phyloP scores from a whole-genome alignment of 2,113 vertebrate species.

The Dasyurus viverrinus region DNA sequence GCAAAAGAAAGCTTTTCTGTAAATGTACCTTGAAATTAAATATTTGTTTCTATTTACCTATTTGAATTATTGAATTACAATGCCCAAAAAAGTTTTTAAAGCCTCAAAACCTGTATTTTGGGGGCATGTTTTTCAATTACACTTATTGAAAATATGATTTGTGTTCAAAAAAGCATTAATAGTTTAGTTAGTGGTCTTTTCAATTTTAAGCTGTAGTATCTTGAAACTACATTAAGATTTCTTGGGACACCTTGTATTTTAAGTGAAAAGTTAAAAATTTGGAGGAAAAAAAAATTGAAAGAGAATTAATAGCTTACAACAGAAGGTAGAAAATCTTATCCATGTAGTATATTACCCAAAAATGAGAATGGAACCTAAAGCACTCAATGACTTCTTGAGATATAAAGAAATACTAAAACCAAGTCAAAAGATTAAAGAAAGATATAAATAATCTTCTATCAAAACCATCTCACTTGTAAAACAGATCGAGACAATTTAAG shows the following conservation, averaged over 20 bases:
- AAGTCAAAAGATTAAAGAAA: background rate
- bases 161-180: background rate
- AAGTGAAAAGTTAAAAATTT: background rate
- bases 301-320: background rate
- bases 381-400: background rate
- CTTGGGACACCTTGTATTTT: background rate
- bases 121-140: background rate
- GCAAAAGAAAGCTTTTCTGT: background rate
- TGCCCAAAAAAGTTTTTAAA: background rate
- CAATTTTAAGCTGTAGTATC: no score
- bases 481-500: background rate
- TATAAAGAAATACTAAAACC: background rate
- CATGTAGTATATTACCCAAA: background rate
- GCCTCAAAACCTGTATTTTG: background rate
- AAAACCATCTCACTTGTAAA: background rate
- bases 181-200: no score
- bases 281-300: background rate
- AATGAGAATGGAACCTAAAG: background rate
- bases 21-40: background rate
- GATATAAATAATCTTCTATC: background rate
- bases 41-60: background rate
- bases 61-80: background rate
- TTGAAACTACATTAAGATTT: background rate
- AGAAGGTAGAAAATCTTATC: background rate
- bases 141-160: background rate